These are phyloP conservation scores for Melieria omissa DNA, from an alignment of 2,888 invertebrate species.

Conservation along the genomic window DNA sequence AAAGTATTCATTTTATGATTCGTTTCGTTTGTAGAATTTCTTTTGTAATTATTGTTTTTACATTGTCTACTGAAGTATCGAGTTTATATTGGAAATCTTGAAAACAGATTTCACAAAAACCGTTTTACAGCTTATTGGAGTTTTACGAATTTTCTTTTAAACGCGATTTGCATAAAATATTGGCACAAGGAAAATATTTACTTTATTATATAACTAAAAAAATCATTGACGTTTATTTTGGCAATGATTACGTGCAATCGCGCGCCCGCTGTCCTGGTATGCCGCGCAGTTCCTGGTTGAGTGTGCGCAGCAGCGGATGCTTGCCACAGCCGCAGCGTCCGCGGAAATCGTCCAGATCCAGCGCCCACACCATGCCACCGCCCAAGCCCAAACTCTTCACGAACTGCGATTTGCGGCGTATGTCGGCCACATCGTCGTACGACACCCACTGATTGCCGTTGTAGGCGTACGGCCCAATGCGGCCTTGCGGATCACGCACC, in stretches of 20 bases:
- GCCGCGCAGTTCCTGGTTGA: constrained; percentile 71
- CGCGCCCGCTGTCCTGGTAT: constrained; percentile 64
- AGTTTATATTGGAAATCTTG: constrained; percentile 48
- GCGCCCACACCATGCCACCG: constrained; percentile 82
- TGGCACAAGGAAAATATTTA: constrained; percentile 25
- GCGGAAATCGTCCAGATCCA: constrained; percentile 82
- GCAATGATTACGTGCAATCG: constrained; percentile 67
- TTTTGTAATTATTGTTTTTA: too few relatives aligned
- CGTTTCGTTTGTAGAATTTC: neutral
- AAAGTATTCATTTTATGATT: neutral
- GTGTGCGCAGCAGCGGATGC: constrained; percentile 75
- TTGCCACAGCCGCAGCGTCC: constrained; percentile 76
- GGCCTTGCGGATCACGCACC: constrained; percentile 71
- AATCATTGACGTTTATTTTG: neutral
- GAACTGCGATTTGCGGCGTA: constrained; percentile 72
- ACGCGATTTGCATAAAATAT: neutral
- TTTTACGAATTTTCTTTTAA: neutral
- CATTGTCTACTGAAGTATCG: neutral
- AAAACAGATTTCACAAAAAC: constrained; percentile 53
- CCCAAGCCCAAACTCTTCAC: constrained; percentile 72
- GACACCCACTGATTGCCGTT: constrained; percentile 82
- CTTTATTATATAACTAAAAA: neutral
- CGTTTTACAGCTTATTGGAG: constrained; percentile 8
- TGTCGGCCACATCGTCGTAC: constrained; percentile 77
- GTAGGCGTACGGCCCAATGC: constrained; percentile 80